Evolutionary conservation across 2,888 invertebrate genomes (phyloP).

Genomic region (Athalia cordata): DNA sequence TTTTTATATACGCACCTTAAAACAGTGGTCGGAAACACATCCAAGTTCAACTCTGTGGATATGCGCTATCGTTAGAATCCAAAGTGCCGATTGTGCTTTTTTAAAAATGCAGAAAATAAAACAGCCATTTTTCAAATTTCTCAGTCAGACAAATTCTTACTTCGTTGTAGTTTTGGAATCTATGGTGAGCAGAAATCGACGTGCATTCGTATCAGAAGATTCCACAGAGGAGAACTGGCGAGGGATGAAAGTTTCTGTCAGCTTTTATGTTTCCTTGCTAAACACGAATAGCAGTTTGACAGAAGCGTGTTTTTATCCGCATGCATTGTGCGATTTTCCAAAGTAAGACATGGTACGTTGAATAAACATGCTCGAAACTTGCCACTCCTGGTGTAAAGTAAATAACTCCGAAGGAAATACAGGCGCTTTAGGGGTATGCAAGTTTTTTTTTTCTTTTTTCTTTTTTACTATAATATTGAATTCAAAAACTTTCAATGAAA

Average conservation of each 20-base stretch:
- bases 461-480: background rate
- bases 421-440: conserved; percentile 15
- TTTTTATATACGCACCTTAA: conserved; percentile 13
- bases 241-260: conserved; percentile 9
- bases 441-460: conserved; percentile 4
- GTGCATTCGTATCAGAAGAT: background rate
- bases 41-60: too few species aligned
- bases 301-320: background rate
- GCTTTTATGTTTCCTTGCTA: conserved; percentile 15
- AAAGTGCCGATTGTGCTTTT: background rate
- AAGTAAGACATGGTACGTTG: conserved; percentile 23
- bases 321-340: conserved; percentile 7
- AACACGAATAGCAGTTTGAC: conserved; percentile 28
- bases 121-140: too few species aligned
- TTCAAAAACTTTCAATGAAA: conserved; percentile 6
- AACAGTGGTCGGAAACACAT: background rate
- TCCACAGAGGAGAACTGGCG: background rate
- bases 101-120: too few species aligned
- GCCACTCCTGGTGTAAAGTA: conserved; percentile 27
- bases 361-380: conserved; percentile 38
- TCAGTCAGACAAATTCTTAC: too few species aligned
- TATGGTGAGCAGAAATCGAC: background rate
- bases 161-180: too few species aligned
- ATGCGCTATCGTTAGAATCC: background rate
- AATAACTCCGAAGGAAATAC: background rate